Conservation (phyloP, 2,888 invertebrate genomes). For the Trisateles emortualis region DNA sequence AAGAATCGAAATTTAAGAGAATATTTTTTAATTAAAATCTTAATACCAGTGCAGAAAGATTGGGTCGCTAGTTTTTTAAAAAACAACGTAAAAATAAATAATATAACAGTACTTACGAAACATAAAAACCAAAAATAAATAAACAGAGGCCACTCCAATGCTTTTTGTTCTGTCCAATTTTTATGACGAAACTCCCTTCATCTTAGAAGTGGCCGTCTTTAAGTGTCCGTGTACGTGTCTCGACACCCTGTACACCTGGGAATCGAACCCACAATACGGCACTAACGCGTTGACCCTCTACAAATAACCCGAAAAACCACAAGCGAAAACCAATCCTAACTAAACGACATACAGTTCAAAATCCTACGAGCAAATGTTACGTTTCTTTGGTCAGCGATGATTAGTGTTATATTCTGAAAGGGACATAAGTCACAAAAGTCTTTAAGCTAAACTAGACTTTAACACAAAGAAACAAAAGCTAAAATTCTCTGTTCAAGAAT, state of each 20-base stretch:
- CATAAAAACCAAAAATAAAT: constrained; percentile 27
- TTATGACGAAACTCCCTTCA: constrained; percentile 85
- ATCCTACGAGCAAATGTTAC: constrained; percentile 26
- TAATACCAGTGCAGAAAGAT: too few species aligned
- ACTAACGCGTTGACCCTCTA: constrained; percentile 80
- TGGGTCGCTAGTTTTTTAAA: too few species aligned
- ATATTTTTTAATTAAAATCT: too few species aligned
- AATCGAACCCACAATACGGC: constrained; percentile 84
- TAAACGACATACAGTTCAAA: constrained; percentile 36
- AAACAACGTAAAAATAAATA: neutral
- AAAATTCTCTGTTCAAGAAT: constrained; percentile 14
- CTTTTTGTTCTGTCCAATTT: constrained; percentile 79
- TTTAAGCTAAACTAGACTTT: constrained; percentile 50
- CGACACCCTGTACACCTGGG: constrained; percentile 84
- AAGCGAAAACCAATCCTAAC: constrained; percentile 50
- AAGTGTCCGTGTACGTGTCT: constrained; percentile 83
- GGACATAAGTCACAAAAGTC: constrained; percentile 46
- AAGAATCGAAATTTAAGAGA: too few species aligned
- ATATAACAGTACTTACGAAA: constrained; percentile 9
- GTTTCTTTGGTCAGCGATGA: constrained; percentile 77
- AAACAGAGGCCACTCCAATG: constrained; percentile 51
- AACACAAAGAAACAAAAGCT: constrained; percentile 21
- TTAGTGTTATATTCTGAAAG: constrained; percentile 62
- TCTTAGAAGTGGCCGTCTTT: constrained; percentile 81
- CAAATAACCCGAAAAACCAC: constrained; percentile 45